These are phyloP conservation scores for Drosophila kuntzei DNA, from an alignment of 2,888 invertebrate species.

Conservation along the genomic window DNA sequence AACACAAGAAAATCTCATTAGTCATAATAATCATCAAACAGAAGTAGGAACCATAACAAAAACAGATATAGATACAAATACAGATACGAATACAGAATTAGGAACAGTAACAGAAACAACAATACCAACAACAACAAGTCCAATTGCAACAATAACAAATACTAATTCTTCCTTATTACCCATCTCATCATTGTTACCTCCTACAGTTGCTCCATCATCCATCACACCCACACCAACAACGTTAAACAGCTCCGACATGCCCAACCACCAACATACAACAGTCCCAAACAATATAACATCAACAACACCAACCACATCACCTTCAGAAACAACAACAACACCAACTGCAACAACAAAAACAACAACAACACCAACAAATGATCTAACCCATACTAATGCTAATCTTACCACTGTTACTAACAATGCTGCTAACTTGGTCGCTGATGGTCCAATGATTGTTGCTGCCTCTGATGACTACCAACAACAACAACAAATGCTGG, in stretches of 20 bases:
- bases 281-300: constrained; percentile 46
- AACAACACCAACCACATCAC: constrained; percentile 41
- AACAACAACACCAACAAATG: constrained; percentile 61
- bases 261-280: constrained; percentile 49
- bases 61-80: constrained; percentile 18
- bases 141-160: constrained; percentile 45
- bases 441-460: constrained; percentile 50
- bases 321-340: constrained; percentile 43
- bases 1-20: constrained; percentile 52
- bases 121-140: constrained; percentile 19
- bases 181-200: constrained; percentile 76
- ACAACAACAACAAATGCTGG: constrained; percentile 83
- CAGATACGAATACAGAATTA: constrained; percentile 30
- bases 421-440: constrained; percentile 66
- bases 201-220: constrained; percentile 74
- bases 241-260: constrained; percentile 43
- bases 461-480: constrained; percentile 49
- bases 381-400: constrained; percentile 82
- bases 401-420: constrained; percentile 84
- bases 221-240: constrained; percentile 69
- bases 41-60: constrained; percentile 41
- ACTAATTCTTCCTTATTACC: constrained; percentile 76
- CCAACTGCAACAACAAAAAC: constrained; percentile 42
- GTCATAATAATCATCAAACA: constrained; percentile 57
- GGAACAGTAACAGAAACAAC: constrained; percentile 24